Evolutionary conservation across 2,113 vertebrate species (phyloP).

Genomic region (Macrotus californicus): DNA sequence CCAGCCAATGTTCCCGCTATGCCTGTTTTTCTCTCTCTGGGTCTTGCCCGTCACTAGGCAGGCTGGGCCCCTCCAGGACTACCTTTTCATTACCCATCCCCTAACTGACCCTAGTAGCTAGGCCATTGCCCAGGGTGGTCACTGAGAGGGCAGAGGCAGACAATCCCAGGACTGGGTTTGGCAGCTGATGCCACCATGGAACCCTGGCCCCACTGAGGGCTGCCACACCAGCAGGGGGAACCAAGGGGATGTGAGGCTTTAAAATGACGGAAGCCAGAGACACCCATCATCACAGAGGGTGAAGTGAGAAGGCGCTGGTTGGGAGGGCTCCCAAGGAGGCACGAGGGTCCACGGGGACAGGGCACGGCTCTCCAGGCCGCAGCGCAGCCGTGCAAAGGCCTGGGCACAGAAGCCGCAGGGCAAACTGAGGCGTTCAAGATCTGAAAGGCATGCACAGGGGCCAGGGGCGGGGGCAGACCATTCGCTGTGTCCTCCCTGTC

Average conservation of each 20-base stretch:
- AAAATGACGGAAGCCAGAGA: background rate
- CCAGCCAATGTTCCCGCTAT: background rate
- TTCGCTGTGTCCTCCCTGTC: accelerated
- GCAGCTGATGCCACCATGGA: background rate
- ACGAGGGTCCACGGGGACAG: background rate
- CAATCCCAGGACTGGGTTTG: background rate
- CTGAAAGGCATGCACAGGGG: accelerated
- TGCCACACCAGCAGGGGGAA: no score
- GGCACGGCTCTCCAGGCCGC: background rate
- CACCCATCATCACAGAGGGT: accelerated
- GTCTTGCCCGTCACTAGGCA: background rate
- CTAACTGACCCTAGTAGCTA: background rate
- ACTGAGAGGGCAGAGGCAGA: background rate
- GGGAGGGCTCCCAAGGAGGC: background rate
- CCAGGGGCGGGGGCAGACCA: accelerated
- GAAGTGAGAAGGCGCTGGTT: background rate
- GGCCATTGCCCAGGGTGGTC: background rate
- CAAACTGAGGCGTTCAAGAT: background rate
- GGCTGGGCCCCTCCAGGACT: background rate
- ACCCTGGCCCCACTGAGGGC: background rate
- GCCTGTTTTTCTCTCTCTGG: background rate
- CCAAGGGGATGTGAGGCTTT: background rate
- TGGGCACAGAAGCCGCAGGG: background rate
- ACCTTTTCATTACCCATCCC: no score
- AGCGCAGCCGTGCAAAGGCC: background rate